phyloP scores from a whole-genome alignment of 2,888 invertebrate species.

The Pollenia labialis region DNA sequence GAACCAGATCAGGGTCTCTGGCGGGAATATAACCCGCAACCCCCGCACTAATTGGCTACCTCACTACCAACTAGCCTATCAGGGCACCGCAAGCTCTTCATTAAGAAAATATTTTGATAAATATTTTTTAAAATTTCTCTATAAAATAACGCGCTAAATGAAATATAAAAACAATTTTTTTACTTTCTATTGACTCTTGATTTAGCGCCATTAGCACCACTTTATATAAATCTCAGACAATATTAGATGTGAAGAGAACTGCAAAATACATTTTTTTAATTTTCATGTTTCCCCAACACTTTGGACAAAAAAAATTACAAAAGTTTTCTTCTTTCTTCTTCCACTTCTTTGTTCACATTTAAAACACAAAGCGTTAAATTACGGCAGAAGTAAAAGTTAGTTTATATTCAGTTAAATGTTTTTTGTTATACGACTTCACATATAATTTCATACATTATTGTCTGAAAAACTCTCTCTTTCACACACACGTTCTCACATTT shows the following conservation, averaged over 20 bases:
- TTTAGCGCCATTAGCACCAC: too few relatives aligned
- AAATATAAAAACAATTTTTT: too few relatives aligned
- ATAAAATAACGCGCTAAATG: too few relatives aligned
- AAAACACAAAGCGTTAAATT: conserved; percentile 15
- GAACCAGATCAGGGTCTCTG: too few relatives aligned
- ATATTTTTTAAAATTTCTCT: too few relatives aligned
- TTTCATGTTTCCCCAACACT: neutral
- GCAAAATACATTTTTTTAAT: neutral
- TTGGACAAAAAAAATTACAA: neutral
- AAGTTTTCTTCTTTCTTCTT: neutral
- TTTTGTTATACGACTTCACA: conserved; percentile 55
- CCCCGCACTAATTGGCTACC: too few relatives aligned
- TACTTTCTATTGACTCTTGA: too few relatives aligned
- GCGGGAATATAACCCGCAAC: too few relatives aligned
- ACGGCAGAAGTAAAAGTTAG: neutral
- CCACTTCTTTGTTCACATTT: neutral
- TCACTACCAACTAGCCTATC: too few relatives aligned
- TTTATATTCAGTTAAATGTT: conserved; percentile 70
- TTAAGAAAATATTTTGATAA: too few relatives aligned
- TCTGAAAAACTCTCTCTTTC: conserved; percentile 5
- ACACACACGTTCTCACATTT: neutral
- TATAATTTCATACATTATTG: conserved; percentile 39
- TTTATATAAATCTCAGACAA: too few relatives aligned
- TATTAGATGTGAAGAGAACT: neutral
- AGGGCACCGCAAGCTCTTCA: too few relatives aligned